Conservation (phyloP, 2,888 invertebrate genomes). For the Nomada fabriciana region DNA sequence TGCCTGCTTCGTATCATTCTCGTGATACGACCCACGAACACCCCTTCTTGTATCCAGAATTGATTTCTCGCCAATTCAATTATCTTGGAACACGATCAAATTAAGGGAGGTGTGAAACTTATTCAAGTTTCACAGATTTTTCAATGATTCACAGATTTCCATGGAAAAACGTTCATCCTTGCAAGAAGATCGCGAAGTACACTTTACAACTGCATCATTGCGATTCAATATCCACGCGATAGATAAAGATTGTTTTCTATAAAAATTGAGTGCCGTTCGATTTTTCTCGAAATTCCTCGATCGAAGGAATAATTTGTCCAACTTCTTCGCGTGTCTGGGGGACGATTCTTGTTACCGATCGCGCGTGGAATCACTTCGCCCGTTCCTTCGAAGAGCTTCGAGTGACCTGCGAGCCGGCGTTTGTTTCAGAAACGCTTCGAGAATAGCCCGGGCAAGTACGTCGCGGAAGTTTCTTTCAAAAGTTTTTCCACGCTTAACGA, state of each 20-base stretch:
- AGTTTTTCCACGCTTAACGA: conserved; percentile 79
- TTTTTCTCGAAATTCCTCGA: not conserved
- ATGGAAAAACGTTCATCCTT: too few relatives aligned
- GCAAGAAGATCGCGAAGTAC: too few relatives aligned
- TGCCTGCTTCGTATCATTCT: conserved; percentile 43
- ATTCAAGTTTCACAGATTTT: too few relatives aligned
- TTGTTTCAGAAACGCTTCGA: conserved; percentile 64
- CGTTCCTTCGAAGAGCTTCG: conserved; percentile 15
- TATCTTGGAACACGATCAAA: conserved; percentile 10
- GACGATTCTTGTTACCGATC: conserved; percentile 24
- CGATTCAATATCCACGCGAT: too few relatives aligned
- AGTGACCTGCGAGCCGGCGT: conserved; percentile 43
- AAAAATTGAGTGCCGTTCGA: not conserved
- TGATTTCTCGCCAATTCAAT: conserved; percentile 34
- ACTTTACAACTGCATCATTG: too few relatives aligned
- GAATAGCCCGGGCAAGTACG: conserved; percentile 73
- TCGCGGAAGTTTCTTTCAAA: conserved; percentile 73
- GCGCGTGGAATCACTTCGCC: conserved; percentile 49
- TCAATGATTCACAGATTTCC: too few relatives aligned
- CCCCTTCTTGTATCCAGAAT: conserved; percentile 38
- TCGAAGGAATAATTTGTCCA: conserved; percentile 27
- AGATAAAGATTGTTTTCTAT: too few relatives aligned
- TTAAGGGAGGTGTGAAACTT: not conserved
- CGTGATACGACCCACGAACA: conserved; percentile 45
- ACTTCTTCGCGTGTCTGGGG: not conserved